These are phyloP conservation scores for Serranus cabrilla DNA, from an alignment of 2,797 vertebrate genomes.

Conservation along the genomic window DNA sequence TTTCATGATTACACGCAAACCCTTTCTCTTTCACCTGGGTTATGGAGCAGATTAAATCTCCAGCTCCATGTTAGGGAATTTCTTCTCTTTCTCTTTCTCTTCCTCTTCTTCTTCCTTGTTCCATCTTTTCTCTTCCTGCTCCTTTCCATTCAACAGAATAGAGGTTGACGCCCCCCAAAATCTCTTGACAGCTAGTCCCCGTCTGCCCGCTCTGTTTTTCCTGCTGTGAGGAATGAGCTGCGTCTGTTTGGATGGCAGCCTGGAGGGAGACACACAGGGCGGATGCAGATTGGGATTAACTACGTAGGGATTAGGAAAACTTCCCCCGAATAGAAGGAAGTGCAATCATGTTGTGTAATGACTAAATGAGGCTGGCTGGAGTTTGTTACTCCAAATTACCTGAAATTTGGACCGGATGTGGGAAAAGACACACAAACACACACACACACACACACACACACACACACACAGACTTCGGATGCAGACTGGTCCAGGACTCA, in stretches of 20 bases:
- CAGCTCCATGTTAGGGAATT: constrained; percentile 1
- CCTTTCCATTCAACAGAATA: constrained; percentile 16
- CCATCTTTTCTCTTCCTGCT: neutral
- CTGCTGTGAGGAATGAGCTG: constrained; percentile 41
- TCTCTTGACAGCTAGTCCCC: constrained; percentile 28
- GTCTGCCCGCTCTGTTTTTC: constrained; percentile 14
- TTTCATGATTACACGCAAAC: constrained; percentile 2
- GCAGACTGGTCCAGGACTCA: constrained; percentile 24
- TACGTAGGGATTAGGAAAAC: constrained; percentile 57
- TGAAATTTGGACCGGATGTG: constrained; percentile 27
- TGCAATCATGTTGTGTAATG: constrained; percentile 30
- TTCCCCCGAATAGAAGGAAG: constrained; percentile 39
- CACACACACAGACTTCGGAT: constrained; percentile 14
- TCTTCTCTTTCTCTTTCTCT: neutral
- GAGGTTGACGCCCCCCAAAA: constrained; percentile 9
- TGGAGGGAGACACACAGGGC: constrained; percentile 5
- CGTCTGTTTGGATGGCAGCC: constrained; percentile 45
- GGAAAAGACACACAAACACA: neutral
- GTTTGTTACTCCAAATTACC: constrained; percentile 9
- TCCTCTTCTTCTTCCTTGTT: neutral
- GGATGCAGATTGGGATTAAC: constrained; percentile 62
- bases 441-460: constrained; percentile 14
- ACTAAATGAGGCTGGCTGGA: neutral
- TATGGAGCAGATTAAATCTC: neutral
- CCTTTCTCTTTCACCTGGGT: constrained; percentile 1